These are phyloP conservation scores for Muscidifurax raptorellus DNA, from an alignment of 1,140 invertebrate species.

Conservation along the genomic window DNA sequence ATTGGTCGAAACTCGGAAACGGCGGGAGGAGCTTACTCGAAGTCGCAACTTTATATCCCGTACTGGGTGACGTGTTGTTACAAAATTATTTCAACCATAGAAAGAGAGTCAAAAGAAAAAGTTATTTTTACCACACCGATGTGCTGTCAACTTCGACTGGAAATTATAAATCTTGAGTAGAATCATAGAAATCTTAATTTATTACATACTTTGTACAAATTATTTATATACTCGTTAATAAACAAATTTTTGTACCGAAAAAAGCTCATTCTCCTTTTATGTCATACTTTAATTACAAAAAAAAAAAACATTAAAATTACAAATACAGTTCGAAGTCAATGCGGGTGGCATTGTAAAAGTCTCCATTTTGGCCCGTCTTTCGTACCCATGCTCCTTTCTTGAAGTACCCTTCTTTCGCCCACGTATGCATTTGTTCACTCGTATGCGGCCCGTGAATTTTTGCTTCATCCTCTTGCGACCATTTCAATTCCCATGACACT, in stretches of 20 bases:
- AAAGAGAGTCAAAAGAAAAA: constrained; percentile 37
- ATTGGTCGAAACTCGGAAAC: constrained; percentile 44
- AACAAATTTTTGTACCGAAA: constrained; percentile 1
- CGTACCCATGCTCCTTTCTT: constrained; percentile 89
- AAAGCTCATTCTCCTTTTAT: not conserved
- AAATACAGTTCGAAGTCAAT: constrained; percentile 96
- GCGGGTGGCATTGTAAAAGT: constrained; percentile 91
- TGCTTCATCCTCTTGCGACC: constrained; percentile 85
- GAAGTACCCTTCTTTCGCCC: constrained; percentile 91
- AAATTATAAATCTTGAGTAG: not conserved
- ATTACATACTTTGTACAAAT: constrained; percentile 17
- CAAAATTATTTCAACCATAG: constrained; percentile 34
- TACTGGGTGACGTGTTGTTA: constrained; percentile 14
- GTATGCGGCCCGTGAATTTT: constrained; percentile 90
- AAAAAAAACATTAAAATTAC: constrained; percentile 42
- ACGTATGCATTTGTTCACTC: constrained; percentile 91
- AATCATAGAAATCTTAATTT: not conserved
- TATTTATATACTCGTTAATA: constrained; percentile 4
- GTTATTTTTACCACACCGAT: not conserved
- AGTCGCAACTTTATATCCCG: not conserved
- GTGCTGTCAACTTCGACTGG: not conserved
- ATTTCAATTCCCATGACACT: constrained; percentile 94
- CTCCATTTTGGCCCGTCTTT: constrained; percentile 83
- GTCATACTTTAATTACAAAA: not conserved
- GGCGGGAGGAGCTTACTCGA: constrained; percentile 35